Conservation (phyloP, 2,113 vertebrate species). For the Nettapus auritus region DNA sequence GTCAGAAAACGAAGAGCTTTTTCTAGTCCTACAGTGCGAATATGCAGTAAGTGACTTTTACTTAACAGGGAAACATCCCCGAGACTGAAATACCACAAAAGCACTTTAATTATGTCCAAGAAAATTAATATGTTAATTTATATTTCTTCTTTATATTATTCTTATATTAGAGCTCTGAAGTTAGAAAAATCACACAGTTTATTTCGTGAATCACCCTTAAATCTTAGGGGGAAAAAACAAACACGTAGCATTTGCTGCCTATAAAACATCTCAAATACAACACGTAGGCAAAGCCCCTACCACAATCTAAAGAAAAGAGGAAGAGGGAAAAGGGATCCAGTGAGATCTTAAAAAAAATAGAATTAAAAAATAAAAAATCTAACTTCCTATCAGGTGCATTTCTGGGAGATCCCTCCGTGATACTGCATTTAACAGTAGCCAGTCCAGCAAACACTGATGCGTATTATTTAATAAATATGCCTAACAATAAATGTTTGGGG, state of each 20-base stretch:
- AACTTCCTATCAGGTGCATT: background rate
- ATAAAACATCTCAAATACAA: background rate
- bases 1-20: background rate
- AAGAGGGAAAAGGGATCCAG: background rate
- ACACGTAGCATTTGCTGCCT: background rate
- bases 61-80: background rate
- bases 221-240: background rate
- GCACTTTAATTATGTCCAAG: background rate
- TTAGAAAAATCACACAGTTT: background rate
- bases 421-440: background rate
- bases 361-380: background rate
- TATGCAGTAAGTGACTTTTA: background rate
- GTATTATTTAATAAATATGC: background rate
- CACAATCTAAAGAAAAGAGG: background rate
- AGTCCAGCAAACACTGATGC: background rate
- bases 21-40: background rate
- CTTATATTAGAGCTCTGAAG: background rate
- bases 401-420: background rate
- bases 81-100: background rate
- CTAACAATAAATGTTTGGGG: background rate
- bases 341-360: background rate
- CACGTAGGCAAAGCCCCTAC: background rate
- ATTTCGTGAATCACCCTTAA: background rate
- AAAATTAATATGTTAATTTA: background rate
- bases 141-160: background rate